Conservation (phyloP, 2,797 vertebrate genomes). For the Hyperoplus immaculatus region DNA sequence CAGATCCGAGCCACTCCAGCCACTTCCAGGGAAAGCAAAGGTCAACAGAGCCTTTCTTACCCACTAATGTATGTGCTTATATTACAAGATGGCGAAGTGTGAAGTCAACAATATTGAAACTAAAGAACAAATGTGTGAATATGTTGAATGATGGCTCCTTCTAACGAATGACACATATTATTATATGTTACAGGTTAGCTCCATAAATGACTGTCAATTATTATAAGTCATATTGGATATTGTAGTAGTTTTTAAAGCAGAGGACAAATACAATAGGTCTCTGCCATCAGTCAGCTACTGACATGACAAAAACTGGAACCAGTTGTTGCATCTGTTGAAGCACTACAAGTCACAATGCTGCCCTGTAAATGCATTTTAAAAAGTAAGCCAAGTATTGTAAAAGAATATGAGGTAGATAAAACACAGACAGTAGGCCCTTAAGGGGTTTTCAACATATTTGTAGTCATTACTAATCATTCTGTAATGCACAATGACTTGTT, state of each 20-base stretch:
- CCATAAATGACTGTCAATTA: background rate
- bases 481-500: background rate
- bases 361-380: background rate
- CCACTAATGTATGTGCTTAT: conserved; percentile 25
- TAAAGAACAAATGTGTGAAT: conserved; percentile 5
- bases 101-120: conserved; percentile 1
- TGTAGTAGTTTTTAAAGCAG: background rate
- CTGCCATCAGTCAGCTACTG: background rate
- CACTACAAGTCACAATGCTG: background rate
- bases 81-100: conserved; percentile 33
- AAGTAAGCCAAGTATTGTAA: background rate
- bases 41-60: conserved; percentile 58
- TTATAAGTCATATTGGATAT: background rate
- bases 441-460: conserved; percentile 13
- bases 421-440: background rate
- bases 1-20: conserved; percentile 51
- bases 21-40: conserved; percentile 69
- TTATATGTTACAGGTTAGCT: background rate
- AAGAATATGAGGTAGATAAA: background rate
- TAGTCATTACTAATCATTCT: conserved; percentile 10
- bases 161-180: background rate
- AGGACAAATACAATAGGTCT: background rate
- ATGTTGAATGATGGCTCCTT: background rate
- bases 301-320: background rate
- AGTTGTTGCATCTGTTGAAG: background rate